Conservation (phyloP, 2,113 vertebrate genomes). For the Rhinoderma darwinii region DNA sequence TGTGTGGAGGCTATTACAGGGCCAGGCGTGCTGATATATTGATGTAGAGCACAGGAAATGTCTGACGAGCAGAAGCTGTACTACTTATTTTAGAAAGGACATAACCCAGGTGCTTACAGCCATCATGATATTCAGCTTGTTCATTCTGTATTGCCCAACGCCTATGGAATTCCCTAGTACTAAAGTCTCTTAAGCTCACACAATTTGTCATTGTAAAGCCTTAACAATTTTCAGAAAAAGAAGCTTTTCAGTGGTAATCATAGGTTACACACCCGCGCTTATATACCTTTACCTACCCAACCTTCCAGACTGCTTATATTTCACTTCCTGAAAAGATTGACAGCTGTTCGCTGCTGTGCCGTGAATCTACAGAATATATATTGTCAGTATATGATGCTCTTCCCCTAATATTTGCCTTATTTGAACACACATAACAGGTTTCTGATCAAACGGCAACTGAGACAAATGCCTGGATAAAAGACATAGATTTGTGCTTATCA, state of each 20-base stretch:
- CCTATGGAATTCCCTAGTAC: background rate
- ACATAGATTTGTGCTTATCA: no score
- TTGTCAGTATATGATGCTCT: background rate
- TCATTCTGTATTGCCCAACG: background rate
- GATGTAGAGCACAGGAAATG: conserved; percentile 25
- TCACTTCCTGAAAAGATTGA: background rate
- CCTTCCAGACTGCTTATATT: background rate
- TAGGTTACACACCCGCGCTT: background rate
- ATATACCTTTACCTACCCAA: background rate
- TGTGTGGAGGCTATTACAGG: conserved; percentile 30
- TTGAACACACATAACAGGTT: no score
- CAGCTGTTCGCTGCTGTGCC: background rate
- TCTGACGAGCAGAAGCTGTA: background rate
- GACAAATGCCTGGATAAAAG: no score
- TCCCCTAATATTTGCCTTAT: background rate
- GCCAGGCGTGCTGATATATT: conserved; percentile 19
- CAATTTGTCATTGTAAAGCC: conserved; percentile 14
- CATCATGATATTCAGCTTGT: background rate
- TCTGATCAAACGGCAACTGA: background rate
- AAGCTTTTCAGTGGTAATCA: conserved; percentile 3
- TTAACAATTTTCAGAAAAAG: conserved; percentile 1
- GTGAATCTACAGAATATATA: background rate
- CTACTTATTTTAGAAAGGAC: conserved; percentile 24
- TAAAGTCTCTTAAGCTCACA: background rate
- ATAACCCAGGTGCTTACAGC: conserved; percentile 24